Base-by-base conservation (phyloP, 2,797 vertebrate species). In the Tenualosa ilisha region DNA sequence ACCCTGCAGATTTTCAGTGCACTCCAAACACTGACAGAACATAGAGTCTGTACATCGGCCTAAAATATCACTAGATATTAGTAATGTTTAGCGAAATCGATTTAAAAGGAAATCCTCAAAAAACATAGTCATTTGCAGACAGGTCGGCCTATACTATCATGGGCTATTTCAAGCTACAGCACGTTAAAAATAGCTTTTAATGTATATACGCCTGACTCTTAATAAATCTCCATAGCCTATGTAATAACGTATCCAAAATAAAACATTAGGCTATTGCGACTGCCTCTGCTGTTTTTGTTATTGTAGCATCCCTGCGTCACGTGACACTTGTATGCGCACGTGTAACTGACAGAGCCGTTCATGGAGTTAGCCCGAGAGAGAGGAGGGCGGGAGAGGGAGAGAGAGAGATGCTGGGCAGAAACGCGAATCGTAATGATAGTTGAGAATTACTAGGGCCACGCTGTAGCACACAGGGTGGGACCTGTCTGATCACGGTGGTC, bases 311-410 rank as follows among this genome's bases (percentile, higher is more conserved):
- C 17, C 40, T 7, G n/a, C 49, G 88, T 91, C 91, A 92, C 91
- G 91, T 92, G 91, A 90, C 50, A 79, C 24, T 50, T 51, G 81
- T 85, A 86, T 91, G 91, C 86, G 91, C 91, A 92, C 91, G 91
- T 92, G 91, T 92, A 84, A 90, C 83, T 90, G 83, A 93, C 91
- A 92, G 89, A 92, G 89, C 82, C 53, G 87, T 86, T 91, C 89
- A 93, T 92, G 91, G 91, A 91, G 91, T 87, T 85, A 17, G 81
- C 72, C 51, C 31, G 65, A 72, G 65, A 68, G 63, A 31, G 83
- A 87, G 91, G 26, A 81, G 50, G 61, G 86, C 54, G 79, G 13
- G 61, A 51, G 17, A 81, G 54, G 56, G 86, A 53, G 79, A 7
- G 61, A 53, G 17, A 56, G 22, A 81, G 51, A 63, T 82, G 40